Percentiles rank a stretch among this genome's conserved stretches.
Evolutionary conservation across 2,888 invertebrate genomes (phyloP).

Genomic region (Antitype chi): DNA sequence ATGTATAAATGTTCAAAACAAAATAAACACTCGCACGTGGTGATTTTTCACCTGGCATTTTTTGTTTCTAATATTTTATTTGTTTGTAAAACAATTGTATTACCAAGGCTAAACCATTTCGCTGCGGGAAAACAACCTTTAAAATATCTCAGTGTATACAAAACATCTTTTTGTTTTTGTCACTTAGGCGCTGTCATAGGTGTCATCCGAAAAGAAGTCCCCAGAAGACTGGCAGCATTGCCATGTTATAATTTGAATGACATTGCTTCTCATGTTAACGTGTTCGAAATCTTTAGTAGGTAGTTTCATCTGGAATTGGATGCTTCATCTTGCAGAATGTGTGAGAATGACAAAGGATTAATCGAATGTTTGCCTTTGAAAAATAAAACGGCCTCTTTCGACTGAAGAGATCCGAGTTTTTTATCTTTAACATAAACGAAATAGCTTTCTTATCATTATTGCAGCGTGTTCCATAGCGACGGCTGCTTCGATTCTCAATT

Average conservation of each 20-base stretch:
- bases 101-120: too few relatives aligned
- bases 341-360: slow-evolving; percentile 25
- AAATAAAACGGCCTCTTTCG: slow-evolving; percentile 30
- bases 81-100: too few relatives aligned
- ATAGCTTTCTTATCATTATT: slow-evolving; percentile 27
- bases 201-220: too few relatives aligned
- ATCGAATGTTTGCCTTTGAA: slow-evolving; percentile 34
- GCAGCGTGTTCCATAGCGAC: background rate
- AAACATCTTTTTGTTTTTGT: too few relatives aligned
- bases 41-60: too few relatives aligned
- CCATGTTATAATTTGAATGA: background rate
- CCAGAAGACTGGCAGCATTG: too few relatives aligned
- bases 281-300: background rate
- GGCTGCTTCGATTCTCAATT: background rate
- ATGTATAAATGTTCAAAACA: too few relatives aligned
- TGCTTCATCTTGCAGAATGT: background rate
- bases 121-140: too few relatives aligned
- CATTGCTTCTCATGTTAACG: background rate
- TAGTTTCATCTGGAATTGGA: background rate
- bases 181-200: too few relatives aligned
- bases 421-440: slow-evolving; percentile 24
- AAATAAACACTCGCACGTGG: too few relatives aligned
- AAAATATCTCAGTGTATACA: too few relatives aligned
- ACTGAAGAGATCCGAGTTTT: slow-evolving; percentile 18
- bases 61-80: too few relatives aligned